These are phyloP conservation scores for Ferdinandea cuprea DNA, from an alignment of 2,888 invertebrate species.

Conservation along the genomic window DNA sequence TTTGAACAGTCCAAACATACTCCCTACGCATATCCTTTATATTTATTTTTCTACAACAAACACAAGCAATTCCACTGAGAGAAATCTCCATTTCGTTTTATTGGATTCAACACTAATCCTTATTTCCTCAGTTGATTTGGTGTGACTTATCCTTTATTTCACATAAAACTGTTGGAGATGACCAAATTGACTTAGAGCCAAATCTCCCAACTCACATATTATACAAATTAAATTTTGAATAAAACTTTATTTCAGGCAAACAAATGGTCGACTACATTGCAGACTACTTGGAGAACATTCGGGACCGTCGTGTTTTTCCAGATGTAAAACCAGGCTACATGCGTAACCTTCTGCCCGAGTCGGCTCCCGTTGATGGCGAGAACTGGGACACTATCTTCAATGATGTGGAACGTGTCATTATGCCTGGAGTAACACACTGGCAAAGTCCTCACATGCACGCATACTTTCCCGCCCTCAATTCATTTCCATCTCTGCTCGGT, in stretches of 20 bases:
- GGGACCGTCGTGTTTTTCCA: constrained; percentile 95
- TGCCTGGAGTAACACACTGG: constrained; percentile 93
- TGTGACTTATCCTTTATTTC: constrained; percentile 55
- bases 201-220: background rate
- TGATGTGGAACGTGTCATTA: constrained; percentile 96
- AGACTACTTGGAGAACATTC: constrained; percentile 96
- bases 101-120: constrained; percentile 57
- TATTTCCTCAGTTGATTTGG: constrained; percentile 25
- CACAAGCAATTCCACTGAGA: background rate
- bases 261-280: constrained; percentile 99
- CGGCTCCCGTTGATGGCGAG: constrained; percentile 94
- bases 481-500: constrained; percentile 96
- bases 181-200: constrained; percentile 28
- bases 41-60: background rate
- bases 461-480: constrained; percentile 97
- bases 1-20: too few species aligned
- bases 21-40: background rate
- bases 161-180: constrained; percentile 50
- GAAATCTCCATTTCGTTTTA: constrained; percentile 30
- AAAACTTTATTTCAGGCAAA: constrained; percentile 87
- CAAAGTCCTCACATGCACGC: constrained; percentile 99
- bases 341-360: constrained; percentile 91
- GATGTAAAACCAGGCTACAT: constrained; percentile 97
- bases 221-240: constrained; percentile 1
- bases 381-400: constrained; percentile 95